These are phyloP conservation scores for Cottoperca gobio DNA, from an alignment of 2,797 vertebrate genomes.

Conservation along the genomic window DNA sequence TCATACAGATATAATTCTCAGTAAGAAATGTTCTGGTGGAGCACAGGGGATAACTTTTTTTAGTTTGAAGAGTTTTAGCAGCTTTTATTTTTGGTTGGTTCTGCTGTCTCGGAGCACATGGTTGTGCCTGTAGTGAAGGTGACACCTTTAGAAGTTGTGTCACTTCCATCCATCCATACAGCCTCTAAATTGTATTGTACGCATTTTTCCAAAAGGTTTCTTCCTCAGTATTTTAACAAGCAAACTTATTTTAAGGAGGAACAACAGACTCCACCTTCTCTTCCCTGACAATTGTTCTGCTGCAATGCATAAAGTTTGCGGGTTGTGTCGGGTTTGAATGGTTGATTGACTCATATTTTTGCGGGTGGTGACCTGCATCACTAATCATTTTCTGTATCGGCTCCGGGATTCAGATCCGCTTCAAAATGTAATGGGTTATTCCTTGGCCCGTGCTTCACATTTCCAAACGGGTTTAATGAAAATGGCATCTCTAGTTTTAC, in stretches of 20 bases:
- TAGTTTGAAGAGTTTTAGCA: slow-evolving; percentile 39
- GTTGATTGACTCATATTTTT: too few relatives aligned
- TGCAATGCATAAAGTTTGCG: too few relatives aligned
- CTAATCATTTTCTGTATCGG: too few relatives aligned
- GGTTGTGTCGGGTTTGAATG: too few relatives aligned
- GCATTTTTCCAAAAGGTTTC: background rate
- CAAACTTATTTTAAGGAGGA: background rate
- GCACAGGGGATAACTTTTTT: slow-evolving; percentile 26
- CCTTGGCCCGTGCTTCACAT: too few relatives aligned
- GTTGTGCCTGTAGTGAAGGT: slow-evolving; percentile 39
- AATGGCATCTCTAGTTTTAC: too few relatives aligned
- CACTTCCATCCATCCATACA: background rate
- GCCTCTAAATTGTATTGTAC: background rate
- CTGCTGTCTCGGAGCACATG: slow-evolving; percentile 32
- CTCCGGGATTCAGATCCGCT: too few relatives aligned
- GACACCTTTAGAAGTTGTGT: slow-evolving; percentile 22
- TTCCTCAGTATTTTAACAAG: background rate
- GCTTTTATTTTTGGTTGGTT: slow-evolving; percentile 37
- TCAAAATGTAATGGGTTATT: too few relatives aligned
- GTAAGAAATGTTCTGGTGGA: slow-evolving; percentile 3
- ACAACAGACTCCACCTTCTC: too few relatives aligned
- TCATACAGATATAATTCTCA: slow-evolving; percentile 46
- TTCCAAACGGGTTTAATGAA: too few relatives aligned
- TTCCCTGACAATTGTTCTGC: too few relatives aligned
- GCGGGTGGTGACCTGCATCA: too few relatives aligned